phyloP scores from a whole-genome alignment of 2,113 vertebrate genomes.

The Arizona elegans region DNA sequence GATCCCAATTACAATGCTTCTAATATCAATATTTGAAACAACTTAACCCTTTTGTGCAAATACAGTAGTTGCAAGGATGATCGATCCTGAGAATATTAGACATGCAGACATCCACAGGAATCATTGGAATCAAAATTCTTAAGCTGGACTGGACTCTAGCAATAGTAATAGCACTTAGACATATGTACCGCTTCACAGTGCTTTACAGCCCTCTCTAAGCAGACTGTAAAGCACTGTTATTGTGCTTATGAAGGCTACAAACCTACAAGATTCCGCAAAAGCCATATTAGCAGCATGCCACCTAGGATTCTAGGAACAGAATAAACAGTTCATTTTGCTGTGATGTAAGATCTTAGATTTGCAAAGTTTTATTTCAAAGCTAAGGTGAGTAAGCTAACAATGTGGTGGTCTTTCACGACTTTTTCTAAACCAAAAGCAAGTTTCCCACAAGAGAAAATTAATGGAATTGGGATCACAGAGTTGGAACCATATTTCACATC shows the following conservation, averaged over 20 bases:
- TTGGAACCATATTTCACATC: background rate
- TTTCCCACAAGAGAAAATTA: background rate
- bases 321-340: background rate
- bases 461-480: background rate
- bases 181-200: too few relatives aligned
- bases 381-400: background rate
- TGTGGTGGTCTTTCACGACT: background rate
- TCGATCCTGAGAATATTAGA: background rate
- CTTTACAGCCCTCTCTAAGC: too few relatives aligned
- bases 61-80: background rate
- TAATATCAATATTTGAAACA: conserved; percentile 58
- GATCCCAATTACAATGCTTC: conserved; percentile 58
- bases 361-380: background rate
- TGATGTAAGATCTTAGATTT: background rate
- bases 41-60: conserved; percentile 40
- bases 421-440: background rate
- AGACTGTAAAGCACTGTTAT: too few relatives aligned
- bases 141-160: background rate
- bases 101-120: background rate
- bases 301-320: background rate
- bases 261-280: background rate
- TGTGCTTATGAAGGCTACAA: background rate
- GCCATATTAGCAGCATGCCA: background rate
- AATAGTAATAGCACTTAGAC: too few relatives aligned
- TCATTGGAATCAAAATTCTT: background rate